phyloP scores from a whole-genome alignment of 2,113 vertebrate species.

The Opisthocomus hoazin region DNA sequence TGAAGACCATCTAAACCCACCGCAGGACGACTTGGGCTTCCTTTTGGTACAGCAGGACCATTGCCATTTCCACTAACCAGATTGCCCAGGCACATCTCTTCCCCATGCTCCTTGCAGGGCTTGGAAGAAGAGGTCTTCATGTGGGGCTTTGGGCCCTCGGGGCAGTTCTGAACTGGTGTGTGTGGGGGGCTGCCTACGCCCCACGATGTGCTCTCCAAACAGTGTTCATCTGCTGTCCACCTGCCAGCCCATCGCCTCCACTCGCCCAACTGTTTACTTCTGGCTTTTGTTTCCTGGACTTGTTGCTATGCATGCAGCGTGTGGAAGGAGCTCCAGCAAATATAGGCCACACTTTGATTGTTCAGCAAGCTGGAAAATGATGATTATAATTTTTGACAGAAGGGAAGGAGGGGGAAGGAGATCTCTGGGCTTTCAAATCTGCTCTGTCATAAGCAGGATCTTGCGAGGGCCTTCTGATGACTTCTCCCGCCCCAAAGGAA shows the following conservation, averaged over 20 bases:
- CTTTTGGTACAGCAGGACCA: not conserved
- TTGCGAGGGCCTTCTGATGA: conserved; percentile 9
- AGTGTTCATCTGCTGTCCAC: not conserved
- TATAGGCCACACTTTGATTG: conserved; percentile 71
- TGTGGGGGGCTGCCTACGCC: not conserved
- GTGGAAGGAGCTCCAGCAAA: conserved; percentile 62
- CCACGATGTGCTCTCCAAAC: accelerated
- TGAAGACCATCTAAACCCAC: not conserved
- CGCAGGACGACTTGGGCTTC: not conserved
- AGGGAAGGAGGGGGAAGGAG: conserved; percentile 43
- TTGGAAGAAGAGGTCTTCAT: not conserved
- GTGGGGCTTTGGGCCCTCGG: accelerated
- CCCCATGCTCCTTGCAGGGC: not conserved
- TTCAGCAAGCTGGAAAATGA: conserved; percentile 70
- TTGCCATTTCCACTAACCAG: not conserved
- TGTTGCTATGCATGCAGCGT: conserved; percentile 68
- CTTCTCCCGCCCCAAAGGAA: conserved; percentile 42
- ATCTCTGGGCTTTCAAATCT: conserved; percentile 58
- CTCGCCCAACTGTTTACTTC: conserved; percentile 31
- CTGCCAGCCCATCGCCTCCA: not conserved
- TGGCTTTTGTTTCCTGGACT: conserved; percentile 56
- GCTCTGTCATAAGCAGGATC: conserved; percentile 65
- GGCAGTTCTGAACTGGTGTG: not conserved
- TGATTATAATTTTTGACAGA: conserved; percentile 70
- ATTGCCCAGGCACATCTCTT: not conserved